phyloP scores from a whole-genome alignment of 2,888 invertebrate genomes.

The Lepidonotus clava region DNA sequence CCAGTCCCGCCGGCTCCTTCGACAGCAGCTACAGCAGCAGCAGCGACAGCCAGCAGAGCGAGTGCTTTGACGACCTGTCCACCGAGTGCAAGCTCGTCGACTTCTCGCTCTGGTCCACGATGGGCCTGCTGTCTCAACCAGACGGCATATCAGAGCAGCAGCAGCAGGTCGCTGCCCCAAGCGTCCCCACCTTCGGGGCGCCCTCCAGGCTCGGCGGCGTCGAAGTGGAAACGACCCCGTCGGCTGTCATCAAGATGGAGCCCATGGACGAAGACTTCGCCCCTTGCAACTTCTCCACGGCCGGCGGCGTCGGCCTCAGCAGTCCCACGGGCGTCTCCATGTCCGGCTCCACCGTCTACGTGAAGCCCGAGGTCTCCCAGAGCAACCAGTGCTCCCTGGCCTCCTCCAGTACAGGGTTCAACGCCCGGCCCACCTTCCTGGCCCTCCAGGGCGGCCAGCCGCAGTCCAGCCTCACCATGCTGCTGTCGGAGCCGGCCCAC shows the following conservation, averaged over 20 bases:
- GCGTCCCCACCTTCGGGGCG: conserved; percentile 22
- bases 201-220: neutral
- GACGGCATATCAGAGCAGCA: no score
- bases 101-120: neutral
- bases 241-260: conserved; percentile 41
- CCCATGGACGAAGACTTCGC: conserved; percentile 1
- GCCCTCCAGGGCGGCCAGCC: neutral
- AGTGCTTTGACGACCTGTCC: neutral
- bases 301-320: neutral
- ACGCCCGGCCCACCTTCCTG: neutral
- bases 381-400: neutral
- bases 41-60: neutral
- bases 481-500: neutral
- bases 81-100: neutral
- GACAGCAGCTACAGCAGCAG: conserved; percentile 39
- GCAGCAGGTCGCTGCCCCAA: neutral
- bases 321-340: neutral
- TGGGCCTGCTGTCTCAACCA: neutral
- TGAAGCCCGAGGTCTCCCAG: neutral
- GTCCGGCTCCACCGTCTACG: neutral
- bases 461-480: neutral
- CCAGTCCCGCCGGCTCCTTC: conserved; percentile 1
- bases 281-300: neutral
- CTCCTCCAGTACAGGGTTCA: neutral
- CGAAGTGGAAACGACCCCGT: neutral